phyloP scores from a whole-genome alignment of 1,140 invertebrate genomes.

The Drosophila nikananu region DNA sequence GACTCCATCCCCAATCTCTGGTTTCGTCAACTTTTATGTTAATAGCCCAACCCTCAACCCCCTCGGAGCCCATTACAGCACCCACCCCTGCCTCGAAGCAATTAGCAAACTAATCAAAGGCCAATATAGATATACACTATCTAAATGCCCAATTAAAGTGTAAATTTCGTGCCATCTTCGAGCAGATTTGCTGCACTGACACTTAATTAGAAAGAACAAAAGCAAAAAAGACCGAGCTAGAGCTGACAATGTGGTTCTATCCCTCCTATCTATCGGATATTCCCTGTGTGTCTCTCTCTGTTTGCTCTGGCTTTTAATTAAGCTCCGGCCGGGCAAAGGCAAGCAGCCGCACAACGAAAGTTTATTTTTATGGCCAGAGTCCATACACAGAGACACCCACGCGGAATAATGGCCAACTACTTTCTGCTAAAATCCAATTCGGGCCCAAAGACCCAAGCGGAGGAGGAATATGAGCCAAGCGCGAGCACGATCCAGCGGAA shows the following conservation, averaged over 20 bases:
- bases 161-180: constrained; percentile 56
- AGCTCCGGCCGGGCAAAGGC: constrained; percentile 32
- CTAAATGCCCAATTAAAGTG: constrained; percentile 77
- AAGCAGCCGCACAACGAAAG: constrained; percentile 37
- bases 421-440: constrained; percentile 35
- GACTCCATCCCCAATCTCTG: constrained; percentile 9
- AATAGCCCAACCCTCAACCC: constrained; percentile 38
- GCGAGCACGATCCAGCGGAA: background rate
- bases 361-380: constrained; percentile 61
- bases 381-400: constrained; percentile 22
- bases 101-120: constrained; percentile 69
- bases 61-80: background rate
- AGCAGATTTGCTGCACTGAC: constrained; percentile 68
- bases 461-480: constrained; percentile 15
- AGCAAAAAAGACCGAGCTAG: background rate
- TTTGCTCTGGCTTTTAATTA: constrained; percentile 77
- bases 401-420: constrained; percentile 31
- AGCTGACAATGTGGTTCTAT: constrained; percentile 32
- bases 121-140: constrained; percentile 57
- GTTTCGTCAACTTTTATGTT: constrained; percentile 67
- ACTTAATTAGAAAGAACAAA: constrained; percentile 72
- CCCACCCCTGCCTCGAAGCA: constrained; percentile 18
- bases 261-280: constrained; percentile 44
- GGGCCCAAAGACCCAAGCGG: constrained; percentile 20
- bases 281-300: constrained; percentile 24